Evolutionary conservation across 2,113 vertebrate genomes (phyloP).

Genomic region (Equus quagga): DNA sequence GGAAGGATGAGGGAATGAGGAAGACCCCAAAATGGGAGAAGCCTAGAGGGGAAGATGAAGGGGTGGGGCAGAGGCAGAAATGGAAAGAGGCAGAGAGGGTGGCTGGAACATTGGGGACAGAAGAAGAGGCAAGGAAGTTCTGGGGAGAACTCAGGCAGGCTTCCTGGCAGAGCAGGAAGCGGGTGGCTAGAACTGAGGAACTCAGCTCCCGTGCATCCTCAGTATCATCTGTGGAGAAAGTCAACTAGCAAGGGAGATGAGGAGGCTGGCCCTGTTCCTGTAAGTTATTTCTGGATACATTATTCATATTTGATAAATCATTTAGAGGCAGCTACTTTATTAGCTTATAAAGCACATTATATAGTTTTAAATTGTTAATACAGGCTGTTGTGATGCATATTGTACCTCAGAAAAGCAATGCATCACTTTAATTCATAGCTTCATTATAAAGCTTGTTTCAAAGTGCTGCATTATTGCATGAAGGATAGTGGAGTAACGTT

Average conservation of each 20-base stretch:
- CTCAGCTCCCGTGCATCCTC: background rate
- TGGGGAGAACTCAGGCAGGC: background rate
- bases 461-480: slow-evolving; percentile 69
- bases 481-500: slow-evolving; percentile 53
- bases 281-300: slow-evolving; percentile 82
- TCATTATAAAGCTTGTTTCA: slow-evolving; percentile 82
- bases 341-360: slow-evolving; percentile 84
- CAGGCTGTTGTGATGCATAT: slow-evolving; percentile 77
- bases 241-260: background rate
- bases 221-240: background rate
- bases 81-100: background rate
- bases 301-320: slow-evolving; percentile 85
- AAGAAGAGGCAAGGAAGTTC: background rate
- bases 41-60: background rate
- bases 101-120: rapidly evolving
- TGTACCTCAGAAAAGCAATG: slow-evolving; percentile 74
- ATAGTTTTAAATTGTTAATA: slow-evolving; percentile 84
- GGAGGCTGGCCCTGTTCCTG: slow-evolving; percentile 62
- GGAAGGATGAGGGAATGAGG: background rate
- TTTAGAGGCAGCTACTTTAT: slow-evolving; percentile 81
- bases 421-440: slow-evolving; percentile 82
- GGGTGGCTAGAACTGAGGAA: background rate
- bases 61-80: background rate
- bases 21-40: background rate
- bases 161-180: slow-evolving; percentile 10